Conservation (phyloP, 2,113 vertebrate genomes). For the Elephantulus edwardii region DNA sequence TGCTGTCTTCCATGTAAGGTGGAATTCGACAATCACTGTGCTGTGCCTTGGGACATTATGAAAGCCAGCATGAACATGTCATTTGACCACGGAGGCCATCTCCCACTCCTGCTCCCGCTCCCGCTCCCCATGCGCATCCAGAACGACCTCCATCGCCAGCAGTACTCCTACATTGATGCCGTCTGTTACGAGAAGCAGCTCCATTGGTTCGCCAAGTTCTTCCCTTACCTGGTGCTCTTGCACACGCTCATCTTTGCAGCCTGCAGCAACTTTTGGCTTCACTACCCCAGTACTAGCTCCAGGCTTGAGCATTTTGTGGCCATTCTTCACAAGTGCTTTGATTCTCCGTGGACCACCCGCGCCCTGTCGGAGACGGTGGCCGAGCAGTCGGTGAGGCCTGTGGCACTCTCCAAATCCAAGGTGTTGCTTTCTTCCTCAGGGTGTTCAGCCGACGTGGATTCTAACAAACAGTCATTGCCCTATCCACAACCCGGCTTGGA, state of each 20-base stretch:
- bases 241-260: constrained; percentile 89
- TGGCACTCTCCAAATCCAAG: constrained; percentile 82
- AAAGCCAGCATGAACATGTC: constrained; percentile 80
- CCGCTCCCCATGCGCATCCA: constrained; percentile 81
- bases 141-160: constrained; percentile 88
- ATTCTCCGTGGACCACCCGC: constrained; percentile 90
- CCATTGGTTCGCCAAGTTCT: constrained; percentile 91
- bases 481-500: constrained; percentile 83
- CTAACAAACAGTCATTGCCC: constrained; percentile 82
- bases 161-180: constrained; percentile 88
- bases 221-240: constrained; percentile 90
- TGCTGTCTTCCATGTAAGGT: constrained; percentile 90
- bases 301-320: constrained; percentile 89
- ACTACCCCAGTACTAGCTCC: constrained; percentile 90
- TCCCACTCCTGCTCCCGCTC: constrained; percentile 75
- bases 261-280: constrained; percentile 91
- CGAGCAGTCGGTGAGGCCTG: constrained; percentile 84
- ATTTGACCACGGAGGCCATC: constrained; percentile 32
- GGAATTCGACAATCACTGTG: constrained; percentile 85
- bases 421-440: constrained; percentile 78
- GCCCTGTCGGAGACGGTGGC: constrained; percentile 90
- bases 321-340: constrained; percentile 90
- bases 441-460: constrained; percentile 77
- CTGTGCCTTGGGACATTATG: constrained; percentile 84
- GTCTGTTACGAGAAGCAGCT: constrained; percentile 89